Percentiles rank a stretch among this genome's conserved stretches.
These are phyloP conservation scores for Stegodyphus dumicola DNA, from an alignment of 1,140 invertebrate genomes.

Conservation along the genomic window DNA sequence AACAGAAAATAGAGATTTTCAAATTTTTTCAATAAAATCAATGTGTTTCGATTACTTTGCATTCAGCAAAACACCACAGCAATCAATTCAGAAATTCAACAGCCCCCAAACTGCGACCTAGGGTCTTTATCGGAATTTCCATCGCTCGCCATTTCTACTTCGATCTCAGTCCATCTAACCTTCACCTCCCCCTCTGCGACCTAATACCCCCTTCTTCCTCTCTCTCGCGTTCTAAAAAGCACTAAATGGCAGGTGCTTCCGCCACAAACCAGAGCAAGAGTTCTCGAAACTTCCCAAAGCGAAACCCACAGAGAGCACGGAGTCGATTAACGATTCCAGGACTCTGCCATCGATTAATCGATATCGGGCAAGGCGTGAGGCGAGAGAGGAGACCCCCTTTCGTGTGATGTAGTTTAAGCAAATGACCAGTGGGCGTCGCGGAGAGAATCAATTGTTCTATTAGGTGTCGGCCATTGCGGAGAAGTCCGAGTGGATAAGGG, in stretches of 20 bases:
- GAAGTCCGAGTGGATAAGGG: not conserved
- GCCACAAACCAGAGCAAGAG: not conserved
- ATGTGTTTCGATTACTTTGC: no score
- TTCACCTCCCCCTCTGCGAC: not conserved
- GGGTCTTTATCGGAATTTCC: no score
- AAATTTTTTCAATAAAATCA: no score
- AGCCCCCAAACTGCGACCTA: no score
- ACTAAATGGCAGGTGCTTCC: constrained; percentile 13
- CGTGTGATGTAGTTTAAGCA: constrained; percentile 34
- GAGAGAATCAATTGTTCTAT: constrained; percentile 45
- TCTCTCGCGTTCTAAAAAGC: constrained; percentile 19
- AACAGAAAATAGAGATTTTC: no score
- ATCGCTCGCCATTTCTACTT: no score
- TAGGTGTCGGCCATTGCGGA: constrained; percentile 19
- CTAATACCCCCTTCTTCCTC: not conserved
- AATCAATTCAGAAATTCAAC: no score
- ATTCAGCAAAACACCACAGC: no score
- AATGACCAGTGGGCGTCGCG: constrained; percentile 37
- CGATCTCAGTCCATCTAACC: not conserved
- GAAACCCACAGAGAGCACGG: constrained; percentile 4
- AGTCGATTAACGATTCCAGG: constrained; percentile 43
- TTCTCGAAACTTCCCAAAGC: constrained; percentile 22
- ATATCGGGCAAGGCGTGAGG: not conserved
- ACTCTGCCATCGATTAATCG: constrained; percentile 36
- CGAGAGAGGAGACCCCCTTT: not conserved